phyloP scores from a whole-genome alignment of 2,113 vertebrate genomes.

The Bothrops jararaca region DNA sequence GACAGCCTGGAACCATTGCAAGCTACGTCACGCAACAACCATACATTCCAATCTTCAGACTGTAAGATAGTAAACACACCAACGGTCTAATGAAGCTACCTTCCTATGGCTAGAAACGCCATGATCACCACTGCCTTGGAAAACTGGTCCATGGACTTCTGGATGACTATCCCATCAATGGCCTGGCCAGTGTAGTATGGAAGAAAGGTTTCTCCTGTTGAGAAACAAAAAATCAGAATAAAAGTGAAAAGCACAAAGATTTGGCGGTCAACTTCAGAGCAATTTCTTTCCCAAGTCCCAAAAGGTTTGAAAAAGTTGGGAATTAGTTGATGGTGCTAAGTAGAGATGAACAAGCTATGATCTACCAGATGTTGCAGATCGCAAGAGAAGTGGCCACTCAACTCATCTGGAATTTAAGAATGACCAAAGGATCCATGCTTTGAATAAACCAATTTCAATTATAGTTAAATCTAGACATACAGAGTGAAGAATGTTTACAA shows the following conservation, averaged over 20 bases:
- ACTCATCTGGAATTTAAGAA: not conserved
- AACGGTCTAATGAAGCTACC: conserved; percentile 69
- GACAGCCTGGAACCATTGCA: not conserved
- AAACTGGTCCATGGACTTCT: conserved; percentile 89
- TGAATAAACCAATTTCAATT: too few species aligned
- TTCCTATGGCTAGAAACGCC: conserved; percentile 77
- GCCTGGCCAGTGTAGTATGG: conserved; percentile 88
- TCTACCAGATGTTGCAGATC: not conserved
- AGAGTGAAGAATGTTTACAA: too few species aligned
- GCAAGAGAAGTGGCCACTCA: not conserved
- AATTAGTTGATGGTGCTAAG: not conserved
- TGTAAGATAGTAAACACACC: too few species aligned
- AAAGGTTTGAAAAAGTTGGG: not conserved
- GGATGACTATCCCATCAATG: conserved; percentile 87
- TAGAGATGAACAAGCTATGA: too few species aligned
- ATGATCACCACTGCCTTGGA: conserved; percentile 75
- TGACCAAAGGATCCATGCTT: too few species aligned
- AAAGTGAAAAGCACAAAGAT: not conserved
- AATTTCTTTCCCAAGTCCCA: not conserved
- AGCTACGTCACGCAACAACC: not conserved
- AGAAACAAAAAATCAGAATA: not conserved
- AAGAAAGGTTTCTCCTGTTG: conserved; percentile 88
- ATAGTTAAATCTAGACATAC: too few species aligned
- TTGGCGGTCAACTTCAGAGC: not conserved
- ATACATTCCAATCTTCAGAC: not conserved